Percentiles rank a stretch among this genome's conserved stretches.
Conservation (phyloP, 2,888 invertebrate genomes). For the Caenorhabditis parvicauda region DNA sequence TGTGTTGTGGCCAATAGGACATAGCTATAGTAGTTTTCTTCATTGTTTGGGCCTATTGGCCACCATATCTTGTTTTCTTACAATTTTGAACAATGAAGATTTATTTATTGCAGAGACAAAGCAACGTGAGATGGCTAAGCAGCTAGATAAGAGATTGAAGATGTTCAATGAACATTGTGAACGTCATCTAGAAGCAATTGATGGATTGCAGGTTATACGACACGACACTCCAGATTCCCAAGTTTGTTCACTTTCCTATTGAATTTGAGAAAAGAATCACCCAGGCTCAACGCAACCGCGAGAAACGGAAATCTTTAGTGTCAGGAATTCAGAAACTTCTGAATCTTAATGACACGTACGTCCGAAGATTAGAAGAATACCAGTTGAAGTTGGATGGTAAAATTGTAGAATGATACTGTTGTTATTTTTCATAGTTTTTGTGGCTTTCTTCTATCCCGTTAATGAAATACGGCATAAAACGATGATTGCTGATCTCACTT, state of each 20-base stretch:
- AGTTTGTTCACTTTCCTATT: slow-evolving; percentile 6
- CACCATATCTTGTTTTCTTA: too few relatives aligned
- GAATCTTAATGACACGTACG: slow-evolving; percentile 50
- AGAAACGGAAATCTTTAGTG: slow-evolving; percentile 52
- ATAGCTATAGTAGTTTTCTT: background rate
- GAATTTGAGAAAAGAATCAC: background rate
- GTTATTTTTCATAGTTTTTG: too few relatives aligned
- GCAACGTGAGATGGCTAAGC: slow-evolving; percentile 46
- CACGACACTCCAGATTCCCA: slow-evolving; percentile 43
- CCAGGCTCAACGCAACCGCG: slow-evolving; percentile 50
- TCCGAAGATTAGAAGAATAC: slow-evolving; percentile 35
- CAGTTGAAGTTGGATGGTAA: slow-evolving; percentile 26
- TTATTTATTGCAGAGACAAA: slow-evolving; percentile 28
- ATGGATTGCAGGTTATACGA: slow-evolving; percentile 45
- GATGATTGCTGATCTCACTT: too few relatives aligned
- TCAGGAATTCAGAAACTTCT: slow-evolving; percentile 51
- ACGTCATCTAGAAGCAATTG: slow-evolving; percentile 53
- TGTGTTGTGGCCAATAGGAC: background rate
- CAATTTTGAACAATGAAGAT: background rate
- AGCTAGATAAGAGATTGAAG: slow-evolving; percentile 47
- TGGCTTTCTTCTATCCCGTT: too few relatives aligned
- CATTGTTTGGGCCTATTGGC: background rate
- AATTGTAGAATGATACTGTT: slow-evolving; percentile 24
- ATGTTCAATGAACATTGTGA: slow-evolving; percentile 44
- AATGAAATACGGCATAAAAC: too few relatives aligned